These are phyloP conservation scores for Strix aluco DNA, from an alignment of 2,113 vertebrate genomes.

Conservation along the genomic window DNA sequence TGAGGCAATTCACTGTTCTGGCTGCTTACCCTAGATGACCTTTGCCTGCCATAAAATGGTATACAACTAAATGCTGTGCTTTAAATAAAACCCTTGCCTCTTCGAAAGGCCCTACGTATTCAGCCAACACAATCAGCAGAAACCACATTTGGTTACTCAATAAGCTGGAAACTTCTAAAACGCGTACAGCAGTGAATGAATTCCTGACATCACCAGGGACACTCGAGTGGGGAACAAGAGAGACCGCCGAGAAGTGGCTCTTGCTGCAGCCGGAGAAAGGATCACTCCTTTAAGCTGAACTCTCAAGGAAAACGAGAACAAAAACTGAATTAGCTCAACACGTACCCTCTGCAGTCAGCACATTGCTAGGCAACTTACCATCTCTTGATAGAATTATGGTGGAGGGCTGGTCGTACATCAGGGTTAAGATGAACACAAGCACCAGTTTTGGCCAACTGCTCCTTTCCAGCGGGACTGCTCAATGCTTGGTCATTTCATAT, in stretches of 20 bases:
- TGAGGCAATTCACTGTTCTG: constrained; percentile 6
- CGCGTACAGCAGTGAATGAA: constrained; percentile 5
- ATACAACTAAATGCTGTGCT: neutral
- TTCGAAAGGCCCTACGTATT: constrained; percentile 44
- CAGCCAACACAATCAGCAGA: constrained; percentile 59
- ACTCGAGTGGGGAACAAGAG: constrained; percentile 41
- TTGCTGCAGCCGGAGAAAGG: neutral
- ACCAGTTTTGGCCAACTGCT: constrained; percentile 60
- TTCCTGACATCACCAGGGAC: constrained; percentile 49
- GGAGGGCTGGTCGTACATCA: constrained; percentile 51
- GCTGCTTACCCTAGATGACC: constrained; percentile 30
- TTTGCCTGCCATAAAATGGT: constrained; percentile 37
- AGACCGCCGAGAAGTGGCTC: constrained; percentile 7
- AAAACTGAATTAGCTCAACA: constrained; percentile 58
- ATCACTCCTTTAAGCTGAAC: constrained; percentile 49
- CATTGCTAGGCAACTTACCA: constrained; percentile 63
- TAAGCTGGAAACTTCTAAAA: constrained; percentile 63
- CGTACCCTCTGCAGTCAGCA: constrained; percentile 24
- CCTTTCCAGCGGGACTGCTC: constrained; percentile 59
- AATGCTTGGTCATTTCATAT: neutral
- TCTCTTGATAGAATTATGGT: constrained; percentile 58
- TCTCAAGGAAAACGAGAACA: constrained; percentile 46
- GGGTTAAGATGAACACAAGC: constrained; percentile 61
- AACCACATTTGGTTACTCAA: constrained; percentile 55
- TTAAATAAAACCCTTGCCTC: constrained; percentile 42